A percentile compares a stretch with the other conserved stretches of the same genome.
phyloP scores from a whole-genome alignment of 2,888 invertebrate genomes.

The Hedya salicella region DNA sequence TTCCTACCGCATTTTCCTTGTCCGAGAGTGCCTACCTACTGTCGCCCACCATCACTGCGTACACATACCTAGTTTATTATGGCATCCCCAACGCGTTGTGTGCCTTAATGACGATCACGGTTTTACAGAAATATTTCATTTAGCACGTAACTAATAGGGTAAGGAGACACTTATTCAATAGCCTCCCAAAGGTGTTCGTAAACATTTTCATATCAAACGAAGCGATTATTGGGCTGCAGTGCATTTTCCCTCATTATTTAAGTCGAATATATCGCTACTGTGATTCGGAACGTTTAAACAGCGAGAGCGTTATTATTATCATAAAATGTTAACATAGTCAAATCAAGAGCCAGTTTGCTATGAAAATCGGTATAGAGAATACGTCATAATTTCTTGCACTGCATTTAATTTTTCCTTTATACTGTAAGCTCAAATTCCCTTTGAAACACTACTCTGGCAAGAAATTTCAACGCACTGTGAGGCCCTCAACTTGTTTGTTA shows the following conservation, averaged over 20 bases:
- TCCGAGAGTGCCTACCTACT: slow-evolving; percentile 13
- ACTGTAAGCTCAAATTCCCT: background rate
- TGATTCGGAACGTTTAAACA: slow-evolving; percentile 56
- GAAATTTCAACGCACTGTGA: background rate
- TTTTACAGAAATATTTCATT: too few species aligned
- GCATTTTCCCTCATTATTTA: background rate
- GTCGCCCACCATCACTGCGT: slow-evolving; percentile 6
- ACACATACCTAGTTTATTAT: background rate
- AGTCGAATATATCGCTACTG: slow-evolving; percentile 50
- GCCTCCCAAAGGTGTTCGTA: background rate
- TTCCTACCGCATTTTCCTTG: slow-evolving; percentile 24
- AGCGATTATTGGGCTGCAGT: slow-evolving; percentile 26
- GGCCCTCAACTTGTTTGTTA: background rate
- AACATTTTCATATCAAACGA: background rate
- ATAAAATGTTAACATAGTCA: slow-evolving; percentile 21
- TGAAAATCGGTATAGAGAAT: background rate
- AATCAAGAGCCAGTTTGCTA: background rate
- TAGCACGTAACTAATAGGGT: too few species aligned
- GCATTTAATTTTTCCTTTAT: background rate
- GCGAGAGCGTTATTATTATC: slow-evolving; percentile 55
- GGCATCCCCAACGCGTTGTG: too few species aligned
- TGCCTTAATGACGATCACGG: too few species aligned
- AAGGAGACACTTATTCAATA: too few species aligned
- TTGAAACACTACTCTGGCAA: background rate
- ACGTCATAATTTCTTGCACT: slow-evolving; percentile 11